phyloP scores from a whole-genome alignment of 1,140 invertebrate species.

The Pentalonia nigronervosa region DNA sequence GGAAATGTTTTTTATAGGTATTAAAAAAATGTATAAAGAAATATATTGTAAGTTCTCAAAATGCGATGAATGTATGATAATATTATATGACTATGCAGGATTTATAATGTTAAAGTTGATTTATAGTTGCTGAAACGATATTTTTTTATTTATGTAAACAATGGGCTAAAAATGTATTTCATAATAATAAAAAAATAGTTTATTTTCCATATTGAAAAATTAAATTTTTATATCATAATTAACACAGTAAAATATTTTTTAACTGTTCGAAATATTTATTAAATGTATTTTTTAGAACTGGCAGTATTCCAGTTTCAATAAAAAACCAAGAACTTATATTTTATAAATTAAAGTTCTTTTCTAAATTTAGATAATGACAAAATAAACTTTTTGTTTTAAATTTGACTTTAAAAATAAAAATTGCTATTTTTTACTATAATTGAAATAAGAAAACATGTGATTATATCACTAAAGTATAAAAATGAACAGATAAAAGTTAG shows the following conservation, averaged over 20 bases:
- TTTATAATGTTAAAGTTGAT: not conserved
- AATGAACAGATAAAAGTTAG: not conserved
- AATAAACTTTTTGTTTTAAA: not conserved
- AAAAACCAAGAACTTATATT: not conserved
- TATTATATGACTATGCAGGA: not conserved
- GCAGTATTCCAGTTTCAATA: conserved; percentile 15
- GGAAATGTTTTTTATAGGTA: too few relatives aligned
- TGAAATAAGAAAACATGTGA: not conserved
- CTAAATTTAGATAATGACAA: conserved; percentile 9
- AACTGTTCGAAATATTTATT: not conserved
- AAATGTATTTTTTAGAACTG: not conserved
- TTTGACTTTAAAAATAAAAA: not conserved
- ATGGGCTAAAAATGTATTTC: not conserved
- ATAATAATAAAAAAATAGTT: not conserved
- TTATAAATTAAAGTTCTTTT: conserved; percentile 6
- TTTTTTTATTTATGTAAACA: not conserved
- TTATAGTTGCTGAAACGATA: not conserved
- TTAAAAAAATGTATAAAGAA: not conserved
- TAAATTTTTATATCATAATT: not conserved
- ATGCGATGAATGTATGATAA: not conserved
- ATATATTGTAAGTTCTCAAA: not conserved
- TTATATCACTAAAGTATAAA: not conserved
- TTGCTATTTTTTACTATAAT: not conserved
- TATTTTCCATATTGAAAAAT: not conserved
- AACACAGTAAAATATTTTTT: not conserved